Percentiles rank a stretch among this genome's conserved stretches.
These are phyloP conservation scores for Drosophila ananassae DNA, from an alignment of 1,140 invertebrate genomes.

Conservation along the genomic window DNA sequence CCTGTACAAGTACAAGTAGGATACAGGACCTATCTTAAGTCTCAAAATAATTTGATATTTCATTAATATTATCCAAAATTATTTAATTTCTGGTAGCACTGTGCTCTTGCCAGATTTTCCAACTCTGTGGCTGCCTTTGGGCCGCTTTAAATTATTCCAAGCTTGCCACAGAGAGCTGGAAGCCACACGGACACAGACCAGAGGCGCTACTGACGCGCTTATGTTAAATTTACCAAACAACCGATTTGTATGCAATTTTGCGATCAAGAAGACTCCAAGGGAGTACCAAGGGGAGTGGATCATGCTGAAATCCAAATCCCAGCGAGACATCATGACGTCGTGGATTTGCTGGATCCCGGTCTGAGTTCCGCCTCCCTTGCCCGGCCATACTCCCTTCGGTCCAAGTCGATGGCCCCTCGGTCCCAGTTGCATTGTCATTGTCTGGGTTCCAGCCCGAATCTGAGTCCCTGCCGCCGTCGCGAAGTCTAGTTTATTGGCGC, in stretches of 20 bases:
- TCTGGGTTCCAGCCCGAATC: conserved; percentile 32
- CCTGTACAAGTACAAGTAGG: too few relatives aligned
- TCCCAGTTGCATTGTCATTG: conserved; percentile 46
- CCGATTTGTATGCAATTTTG: conserved; percentile 82
- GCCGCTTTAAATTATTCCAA: conserved; percentile 76
- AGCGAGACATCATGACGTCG: conserved; percentile 83
- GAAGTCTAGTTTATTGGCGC: conserved; percentile 83
- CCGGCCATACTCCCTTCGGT: conserved; percentile 7
- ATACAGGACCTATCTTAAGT: too few relatives aligned
- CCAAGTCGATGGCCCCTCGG: neutral
- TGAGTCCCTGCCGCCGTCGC: conserved; percentile 57
- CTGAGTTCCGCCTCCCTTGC: conserved; percentile 3
- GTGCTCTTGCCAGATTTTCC: conserved; percentile 33
- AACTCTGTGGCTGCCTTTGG: conserved; percentile 19
- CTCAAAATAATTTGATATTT: too few relatives aligned
- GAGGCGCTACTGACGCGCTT: conserved; percentile 82
- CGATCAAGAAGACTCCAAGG: conserved; percentile 40
- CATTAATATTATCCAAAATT: neutral
- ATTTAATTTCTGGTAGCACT: conserved; percentile 9
- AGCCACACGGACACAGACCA: conserved; percentile 52
- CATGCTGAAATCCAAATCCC: conserved; percentile 75
- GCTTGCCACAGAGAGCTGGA: conserved; percentile 56
- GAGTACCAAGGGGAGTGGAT: neutral
- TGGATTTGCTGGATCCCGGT: conserved; percentile 45
- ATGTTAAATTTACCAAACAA: conserved; percentile 83